Evolutionary conservation across 2,797 vertebrate species (phyloP), one percentile per base, ranked within the genome.

Genomic region (Pseudomugil gertrudae): DNA sequence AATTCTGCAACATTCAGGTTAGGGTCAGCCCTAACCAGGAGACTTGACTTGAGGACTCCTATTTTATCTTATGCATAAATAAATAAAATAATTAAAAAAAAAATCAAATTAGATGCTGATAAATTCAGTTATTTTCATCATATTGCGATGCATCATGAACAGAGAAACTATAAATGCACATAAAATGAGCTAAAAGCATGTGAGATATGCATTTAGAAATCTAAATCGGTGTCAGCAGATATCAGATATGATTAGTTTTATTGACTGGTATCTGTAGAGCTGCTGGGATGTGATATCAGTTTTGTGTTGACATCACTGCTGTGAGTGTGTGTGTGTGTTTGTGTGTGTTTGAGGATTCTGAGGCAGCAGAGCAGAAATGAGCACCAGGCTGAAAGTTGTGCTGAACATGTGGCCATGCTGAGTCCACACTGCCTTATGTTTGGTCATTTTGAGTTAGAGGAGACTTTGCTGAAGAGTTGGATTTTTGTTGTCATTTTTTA

Each of bases 351-450:
- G 78, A 74, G 60, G 66, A 61, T 65, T 48, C 17, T 9, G 55
- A 64, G 75, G 13, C 14, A 13, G 67, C 78, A 88, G 72, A 86
- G 76, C 51, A 67, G 35, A 76, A 83, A 90, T 91, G 90, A 84
- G 72, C 57, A 59, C 54, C 19, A 38, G 40, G 47, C 76, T 86
- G 69, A 80, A 83, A 78, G 84, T 81, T 69, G 69, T 84, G 81
- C 56, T 87, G 51, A 88, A 82, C 76, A 1, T 84, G 61, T 89
- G 76, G 86, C 83, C 83, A 0, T 84, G 85, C 74, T 91, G 54
- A 50, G 61, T 70, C 78, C 65, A 2, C 57, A 52, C 30, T 74
- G 77, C 58, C 50, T 80, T n/a, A n/a, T n/a, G n/a, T n/a, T n/a
- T n/a, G n/a, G n/a, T n/a, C n/a, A n/a, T n/a, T n/a, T n/a, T n/a